A percentile compares a stretch with the other conserved stretches of the same genome.
phyloP scores from a whole-genome alignment of 2,797 vertebrate genomes.

The Chelonia mydas region DNA sequence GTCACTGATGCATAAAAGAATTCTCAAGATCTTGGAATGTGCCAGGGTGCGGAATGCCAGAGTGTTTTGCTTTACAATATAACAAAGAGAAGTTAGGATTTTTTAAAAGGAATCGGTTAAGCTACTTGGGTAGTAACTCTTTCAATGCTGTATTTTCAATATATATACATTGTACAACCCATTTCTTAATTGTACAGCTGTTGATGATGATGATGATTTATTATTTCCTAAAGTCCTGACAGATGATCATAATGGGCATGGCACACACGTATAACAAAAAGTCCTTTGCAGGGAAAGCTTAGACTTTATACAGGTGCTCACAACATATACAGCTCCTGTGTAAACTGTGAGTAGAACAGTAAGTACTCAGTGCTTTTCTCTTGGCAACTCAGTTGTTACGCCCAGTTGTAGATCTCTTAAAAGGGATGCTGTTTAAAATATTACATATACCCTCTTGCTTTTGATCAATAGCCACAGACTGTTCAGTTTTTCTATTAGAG shows the following conservation, averaged over 20 bases:
- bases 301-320: neutral
- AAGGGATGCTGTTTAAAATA: neutral
- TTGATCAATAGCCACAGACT: neutral
- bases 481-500: neutral
- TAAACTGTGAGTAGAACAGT: neutral
- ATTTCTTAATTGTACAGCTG: neutral
- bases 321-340: neutral
- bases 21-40: neutral
- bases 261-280: neutral
- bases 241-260: neutral
- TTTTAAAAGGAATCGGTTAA: constrained; percentile 17
- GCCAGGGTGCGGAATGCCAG: neutral
- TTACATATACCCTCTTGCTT: neutral
- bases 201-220: neutral
- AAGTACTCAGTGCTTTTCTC: neutral
- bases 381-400: neutral
- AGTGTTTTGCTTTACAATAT: neutral
- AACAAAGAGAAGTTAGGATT: neutral
- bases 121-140: neutral
- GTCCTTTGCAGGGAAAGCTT: neutral
- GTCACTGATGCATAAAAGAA: neutral
- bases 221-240: neutral
- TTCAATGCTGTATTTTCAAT: neutral
- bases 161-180: neutral
- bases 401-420: neutral